Base-by-base conservation (phyloP, 1,140 invertebrate species). In the Bathynomus jamesi region DNA sequence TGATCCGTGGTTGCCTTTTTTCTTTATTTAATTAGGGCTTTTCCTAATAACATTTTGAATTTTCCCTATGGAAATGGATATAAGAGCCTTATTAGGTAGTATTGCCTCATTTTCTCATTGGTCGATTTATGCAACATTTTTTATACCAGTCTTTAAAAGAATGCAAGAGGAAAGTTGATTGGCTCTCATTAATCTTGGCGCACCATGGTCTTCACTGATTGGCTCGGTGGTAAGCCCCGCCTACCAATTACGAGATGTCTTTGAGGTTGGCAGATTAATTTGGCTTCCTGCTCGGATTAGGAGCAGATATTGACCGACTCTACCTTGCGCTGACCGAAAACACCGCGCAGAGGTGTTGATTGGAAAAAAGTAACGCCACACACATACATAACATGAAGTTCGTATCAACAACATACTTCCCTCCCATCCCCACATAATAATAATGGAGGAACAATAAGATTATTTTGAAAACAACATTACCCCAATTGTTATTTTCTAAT, bases 151-250 rank as follows among this genome's bases (percentile, higher is more conserved):
- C 40, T 53, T n/a, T 53, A 53, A 53, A 53, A 53, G 40, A 53
- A 53, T 53, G 40, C 40, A 53, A 53, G 40, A 53, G 40, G 40
- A 53, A 53, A 53, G 40, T 53, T 53, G 40, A 53, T 53, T 53
- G 40, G 40, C 21, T 53, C 40, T 53, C 40, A 53, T 53, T 53
- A 53, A 53, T 53, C 40, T 53, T 53, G 40, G 40, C 40, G 40
- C 40, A 53, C 40, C 40, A 53, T 53, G 21, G 40, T 21, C 40
- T 53, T 53, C 40, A 53, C 40, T 53, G 40, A 53, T 53, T 53
- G 40, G 40, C 40, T 53, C 40, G 40, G 40, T 53, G 40, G 11
- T 53, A 53, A 53, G 40, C 40, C 21, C 40, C 40, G 40, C 40
- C 40, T 53, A 17, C 40, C 40, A 53, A 53, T 53, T 53, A 53